Conservation (phyloP, 2,888 invertebrate species). For the Thereva unica region DNA sequence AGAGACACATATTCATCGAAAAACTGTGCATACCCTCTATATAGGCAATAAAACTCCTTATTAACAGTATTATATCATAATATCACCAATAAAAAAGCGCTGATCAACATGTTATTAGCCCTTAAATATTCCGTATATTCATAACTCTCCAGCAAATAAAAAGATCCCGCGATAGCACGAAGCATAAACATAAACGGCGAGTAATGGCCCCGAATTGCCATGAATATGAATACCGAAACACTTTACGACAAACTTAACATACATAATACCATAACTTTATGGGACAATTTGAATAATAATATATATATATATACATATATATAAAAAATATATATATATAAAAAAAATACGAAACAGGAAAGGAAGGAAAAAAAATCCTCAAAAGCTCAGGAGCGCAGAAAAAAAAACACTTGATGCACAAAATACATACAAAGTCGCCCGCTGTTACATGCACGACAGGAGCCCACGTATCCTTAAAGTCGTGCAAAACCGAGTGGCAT, state of each 20-base stretch:
- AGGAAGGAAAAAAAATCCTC: conserved; percentile 5
- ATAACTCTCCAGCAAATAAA: conserved; percentile 24
- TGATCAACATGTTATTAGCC: conserved; percentile 35
- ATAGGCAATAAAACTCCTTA: too few species aligned
- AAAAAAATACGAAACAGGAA: too few species aligned
- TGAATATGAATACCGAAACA: conserved; percentile 34
- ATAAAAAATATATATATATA: too few species aligned
- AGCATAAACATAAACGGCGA: conserved; percentile 32
- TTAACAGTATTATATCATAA: too few species aligned
- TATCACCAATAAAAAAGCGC: conserved; percentile 23
- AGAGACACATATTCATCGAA: too few species aligned
- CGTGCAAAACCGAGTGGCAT: conserved; percentile 7
- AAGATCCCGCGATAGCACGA: conserved; percentile 29
- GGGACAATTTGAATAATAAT: conserved; percentile 35
- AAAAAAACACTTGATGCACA: conserved; percentile 13
- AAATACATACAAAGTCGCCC: conserved; percentile 17
- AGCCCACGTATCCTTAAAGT: neutral
- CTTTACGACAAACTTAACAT: conserved; percentile 35
- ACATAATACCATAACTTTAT: conserved; percentile 34
- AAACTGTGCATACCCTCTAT: too few species aligned
- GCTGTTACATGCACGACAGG: conserved; percentile 1
- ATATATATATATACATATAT: neutral
- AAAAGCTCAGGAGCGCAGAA: neutral
- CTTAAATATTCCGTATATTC: conserved; percentile 28
- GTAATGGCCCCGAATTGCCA: conserved; percentile 35